These are phyloP conservation scores for Arbacia lixula DNA, from an alignment of 53 echinoderm and acorn worm species.

Conservation along the genomic window DNA sequence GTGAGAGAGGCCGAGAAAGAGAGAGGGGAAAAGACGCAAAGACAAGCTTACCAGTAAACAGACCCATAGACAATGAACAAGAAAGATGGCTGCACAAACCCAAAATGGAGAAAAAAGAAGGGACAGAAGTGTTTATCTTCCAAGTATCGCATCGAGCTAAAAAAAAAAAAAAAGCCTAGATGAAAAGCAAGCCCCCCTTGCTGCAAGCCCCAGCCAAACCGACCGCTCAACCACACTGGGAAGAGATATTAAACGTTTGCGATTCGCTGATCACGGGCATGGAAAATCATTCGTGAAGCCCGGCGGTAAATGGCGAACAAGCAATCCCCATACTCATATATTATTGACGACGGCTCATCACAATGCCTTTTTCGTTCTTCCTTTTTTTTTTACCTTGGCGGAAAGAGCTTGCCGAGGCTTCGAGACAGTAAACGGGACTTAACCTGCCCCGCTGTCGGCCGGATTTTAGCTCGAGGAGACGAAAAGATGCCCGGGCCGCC, in stretches of 20 bases:
- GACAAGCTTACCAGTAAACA: too few species aligned
- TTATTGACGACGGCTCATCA: slow-evolving; percentile 46
- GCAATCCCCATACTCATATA: slow-evolving; percentile 36
- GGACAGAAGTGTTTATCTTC: too few species aligned
- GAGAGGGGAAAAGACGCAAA: too few species aligned
- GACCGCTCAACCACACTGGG: slow-evolving; percentile 46
- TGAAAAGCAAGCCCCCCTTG: not conserved
- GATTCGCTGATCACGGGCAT: slow-evolving; percentile 44
- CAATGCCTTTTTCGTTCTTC: not conserved
- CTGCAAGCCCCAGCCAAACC: slow-evolving; percentile 1
- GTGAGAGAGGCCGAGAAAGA: too few species aligned
- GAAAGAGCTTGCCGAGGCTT: too few species aligned
- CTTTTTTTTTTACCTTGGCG: too few species aligned
- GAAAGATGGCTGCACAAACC: too few species aligned
- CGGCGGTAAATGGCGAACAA: slow-evolving; percentile 16
- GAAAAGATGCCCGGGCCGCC: not conserved
- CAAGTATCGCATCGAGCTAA: not conserved
- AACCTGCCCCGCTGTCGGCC: slow-evolving; percentile 21
- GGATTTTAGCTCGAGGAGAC: not conserved
- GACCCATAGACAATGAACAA: too few species aligned
- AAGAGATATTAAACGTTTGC: slow-evolving; percentile 58
- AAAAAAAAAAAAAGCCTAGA: not conserved
- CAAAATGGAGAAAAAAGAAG: too few species aligned
- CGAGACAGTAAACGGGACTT: slow-evolving; percentile 37
- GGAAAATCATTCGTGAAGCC: slow-evolving; percentile 58